Conservation (phyloP, 2,797 vertebrate species). For the Fratercula arctica region DNA sequence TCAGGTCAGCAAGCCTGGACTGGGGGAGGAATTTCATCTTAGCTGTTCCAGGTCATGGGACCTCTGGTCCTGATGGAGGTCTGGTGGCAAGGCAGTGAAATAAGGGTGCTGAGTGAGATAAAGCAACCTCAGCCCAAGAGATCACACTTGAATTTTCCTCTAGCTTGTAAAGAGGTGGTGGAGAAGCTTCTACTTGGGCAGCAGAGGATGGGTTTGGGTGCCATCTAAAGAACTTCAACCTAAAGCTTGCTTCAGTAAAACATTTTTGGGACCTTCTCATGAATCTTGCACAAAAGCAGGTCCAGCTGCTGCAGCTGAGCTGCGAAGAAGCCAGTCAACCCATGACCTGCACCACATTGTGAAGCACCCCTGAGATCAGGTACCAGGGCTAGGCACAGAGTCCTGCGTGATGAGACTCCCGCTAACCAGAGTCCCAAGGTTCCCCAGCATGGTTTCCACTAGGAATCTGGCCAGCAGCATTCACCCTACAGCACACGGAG, state of each 20-base stretch:
- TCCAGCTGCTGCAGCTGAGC: background rate
- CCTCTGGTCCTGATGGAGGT: background rate
- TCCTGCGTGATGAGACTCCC: background rate
- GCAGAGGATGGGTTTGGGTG: background rate
- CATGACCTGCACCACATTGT: rapidly evolving
- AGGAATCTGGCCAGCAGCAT: background rate
- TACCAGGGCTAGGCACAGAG: background rate
- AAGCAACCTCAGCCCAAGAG: background rate
- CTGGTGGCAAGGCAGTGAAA: background rate
- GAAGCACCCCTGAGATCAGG: background rate
- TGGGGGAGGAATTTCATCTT: background rate
- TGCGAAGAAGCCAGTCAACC: background rate
- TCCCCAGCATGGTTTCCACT: background rate
- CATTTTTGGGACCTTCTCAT: background rate
- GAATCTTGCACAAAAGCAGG: background rate
- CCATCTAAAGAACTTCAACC: background rate
- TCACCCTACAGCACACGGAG: background rate
- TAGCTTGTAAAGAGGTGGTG: background rate
- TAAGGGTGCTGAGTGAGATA: background rate
- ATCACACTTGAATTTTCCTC: background rate
- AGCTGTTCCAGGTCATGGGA: background rate
- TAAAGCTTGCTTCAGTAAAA: background rate
- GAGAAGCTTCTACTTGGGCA: background rate
- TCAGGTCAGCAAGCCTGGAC: background rate
- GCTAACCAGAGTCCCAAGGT: background rate